Evolutionary conservation across 1,140 invertebrate species (phyloP), one percentile per base, ranked within the genome.

Genomic region (Leptinotarsa texana): DNA sequence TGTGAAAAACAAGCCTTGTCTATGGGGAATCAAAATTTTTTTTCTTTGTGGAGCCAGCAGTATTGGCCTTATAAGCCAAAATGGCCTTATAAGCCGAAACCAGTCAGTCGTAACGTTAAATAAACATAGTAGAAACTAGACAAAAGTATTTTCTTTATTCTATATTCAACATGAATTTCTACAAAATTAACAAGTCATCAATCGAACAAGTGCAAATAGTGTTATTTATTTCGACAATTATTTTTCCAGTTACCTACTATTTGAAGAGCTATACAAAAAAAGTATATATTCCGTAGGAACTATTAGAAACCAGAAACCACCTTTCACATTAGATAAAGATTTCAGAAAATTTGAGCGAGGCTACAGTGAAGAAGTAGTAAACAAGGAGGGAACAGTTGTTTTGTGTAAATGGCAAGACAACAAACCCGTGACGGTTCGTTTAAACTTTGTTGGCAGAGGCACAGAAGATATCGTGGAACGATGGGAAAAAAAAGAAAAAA

Each of bases 331-430:
- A 69, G 85, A 86, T 63, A 83, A 83, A 82, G 76, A 80, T 24
- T 77, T 82, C 27, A 83, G 81, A 61, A 85, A 84, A 78, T 83
- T 82, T 72, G 74, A 73, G 22, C 75, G 83, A 76, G 84, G 83
- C 18, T 84, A 79, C 82, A 47, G 79, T 80, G 81, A 86, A 75
- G 83, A 85, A 81, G 72, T 85, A 51, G 49, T 15, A 57, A 79
- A 61, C 75, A 85, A 81, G 63, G 63, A 61, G 79, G 81, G 83
- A 63, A 76, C 75, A 79, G 80, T 77, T 78, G 82, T 82, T 75
- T 68, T 86, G 57, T 80, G 82, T 69, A 85, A 85, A 71, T 86
- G 84, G 85, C 61, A 84, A 69, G 84, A 86, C 75, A 86, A 86
- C 78, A 83, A 65, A 65, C 13, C 79, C 74, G 83, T 84, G 63